Conservation (phyloP, 2,113 vertebrate genomes). For the Arizona elegans region DNA sequence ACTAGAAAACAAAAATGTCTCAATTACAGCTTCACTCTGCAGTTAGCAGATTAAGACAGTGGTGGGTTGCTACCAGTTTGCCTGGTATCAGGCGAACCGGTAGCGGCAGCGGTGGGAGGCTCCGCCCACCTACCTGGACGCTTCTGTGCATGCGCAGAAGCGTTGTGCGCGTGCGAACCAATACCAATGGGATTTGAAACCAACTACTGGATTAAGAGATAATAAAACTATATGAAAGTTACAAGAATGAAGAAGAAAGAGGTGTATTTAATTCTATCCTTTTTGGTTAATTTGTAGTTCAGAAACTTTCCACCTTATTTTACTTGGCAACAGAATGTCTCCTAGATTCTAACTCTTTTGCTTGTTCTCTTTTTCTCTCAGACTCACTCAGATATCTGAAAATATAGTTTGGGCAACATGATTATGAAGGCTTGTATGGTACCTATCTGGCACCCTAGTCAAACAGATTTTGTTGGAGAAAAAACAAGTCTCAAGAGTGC, state of each 20-base stretch:
- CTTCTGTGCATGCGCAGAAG: too few species aligned
- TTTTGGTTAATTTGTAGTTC: background rate
- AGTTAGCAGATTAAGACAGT: background rate
- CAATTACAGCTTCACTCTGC: background rate
- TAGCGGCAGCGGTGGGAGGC: too few species aligned
- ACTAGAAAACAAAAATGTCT: background rate
- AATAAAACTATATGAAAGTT: background rate
- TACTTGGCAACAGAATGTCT: background rate
- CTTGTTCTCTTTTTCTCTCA: background rate
- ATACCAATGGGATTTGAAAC: too few species aligned
- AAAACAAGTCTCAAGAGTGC: background rate
- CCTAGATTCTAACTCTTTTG: background rate
- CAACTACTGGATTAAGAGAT: background rate
- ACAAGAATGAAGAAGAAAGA: background rate
- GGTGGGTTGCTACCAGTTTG: too few species aligned
- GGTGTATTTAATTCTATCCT: background rate
- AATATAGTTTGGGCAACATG: background rate
- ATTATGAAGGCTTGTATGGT: background rate
- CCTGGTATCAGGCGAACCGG: too few species aligned
- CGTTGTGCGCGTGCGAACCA: too few species aligned
- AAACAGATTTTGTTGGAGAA: background rate
- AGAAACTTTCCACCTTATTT: background rate
- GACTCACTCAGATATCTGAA: background rate
- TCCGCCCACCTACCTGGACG: too few species aligned
- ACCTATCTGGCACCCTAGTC: background rate